These are phyloP conservation scores for Lycaena phlaeas DNA, from an alignment of 2,888 invertebrate species.

Conservation along the genomic window DNA sequence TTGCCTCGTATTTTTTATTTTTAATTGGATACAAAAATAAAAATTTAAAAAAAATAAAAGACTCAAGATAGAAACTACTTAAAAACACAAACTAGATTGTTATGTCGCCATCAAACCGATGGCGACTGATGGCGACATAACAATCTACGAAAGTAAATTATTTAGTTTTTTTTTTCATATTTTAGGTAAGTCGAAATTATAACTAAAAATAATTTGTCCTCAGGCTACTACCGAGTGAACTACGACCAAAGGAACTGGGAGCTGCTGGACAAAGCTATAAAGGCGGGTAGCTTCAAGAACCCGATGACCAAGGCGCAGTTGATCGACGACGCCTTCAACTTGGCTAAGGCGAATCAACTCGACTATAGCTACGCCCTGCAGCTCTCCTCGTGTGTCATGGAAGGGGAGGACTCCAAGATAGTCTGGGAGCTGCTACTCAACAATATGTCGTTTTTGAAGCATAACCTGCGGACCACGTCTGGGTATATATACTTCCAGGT, in stretches of 20 bases:
- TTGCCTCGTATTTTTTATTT: no score
- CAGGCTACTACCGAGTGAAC: constrained; percentile 77
- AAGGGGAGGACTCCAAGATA: constrained; percentile 74
- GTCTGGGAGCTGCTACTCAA: constrained; percentile 78
- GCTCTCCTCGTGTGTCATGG: constrained; percentile 74
- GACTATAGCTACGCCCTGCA: constrained; percentile 75
- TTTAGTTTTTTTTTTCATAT: no score
- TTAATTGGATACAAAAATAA: no score
- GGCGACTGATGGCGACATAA: no score
- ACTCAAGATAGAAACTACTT: no score
- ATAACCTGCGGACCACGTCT: constrained; percentile 59
- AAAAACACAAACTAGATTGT: no score
- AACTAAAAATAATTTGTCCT: neutral
- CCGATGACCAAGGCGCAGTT: constrained; percentile 78
- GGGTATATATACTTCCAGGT: constrained; percentile 68
- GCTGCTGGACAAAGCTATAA: constrained; percentile 57
- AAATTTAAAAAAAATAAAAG: no score
- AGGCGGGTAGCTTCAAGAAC: constrained; percentile 65
- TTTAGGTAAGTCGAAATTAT: no score
- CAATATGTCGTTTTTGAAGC: constrained; percentile 65
- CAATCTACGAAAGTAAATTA: no score
- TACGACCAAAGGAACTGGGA: constrained; percentile 75
- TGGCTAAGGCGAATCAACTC: constrained; percentile 73
- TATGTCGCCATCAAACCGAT: no score
- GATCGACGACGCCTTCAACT: constrained; percentile 80